Conservation (phyloP, 2,797 vertebrate species). For the Pagetopsis macropterus region DNA sequence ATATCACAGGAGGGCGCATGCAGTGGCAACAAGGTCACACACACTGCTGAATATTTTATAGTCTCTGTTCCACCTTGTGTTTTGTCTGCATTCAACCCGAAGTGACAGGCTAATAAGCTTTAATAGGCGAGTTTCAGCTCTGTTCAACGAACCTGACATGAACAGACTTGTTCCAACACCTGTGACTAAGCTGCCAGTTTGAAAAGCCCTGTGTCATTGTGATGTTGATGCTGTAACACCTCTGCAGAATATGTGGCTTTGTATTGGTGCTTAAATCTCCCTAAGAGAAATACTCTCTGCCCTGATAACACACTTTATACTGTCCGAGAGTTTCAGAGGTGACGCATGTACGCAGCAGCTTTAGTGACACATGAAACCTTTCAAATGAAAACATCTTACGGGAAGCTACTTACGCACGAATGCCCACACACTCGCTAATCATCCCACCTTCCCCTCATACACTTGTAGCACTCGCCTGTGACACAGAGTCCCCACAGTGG, state of each 20-base stretch:
- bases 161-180: conserved; percentile 72
- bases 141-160: conserved; percentile 58
- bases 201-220: conserved; percentile 59
- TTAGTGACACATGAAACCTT: conserved; percentile 77
- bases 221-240: conserved; percentile 25
- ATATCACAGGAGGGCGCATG: conserved; percentile 20
- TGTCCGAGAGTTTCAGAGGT: conserved; percentile 29
- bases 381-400: conserved; percentile 69
- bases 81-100: conserved; percentile 22
- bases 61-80: conserved; percentile 17
- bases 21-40: conserved; percentile 1
- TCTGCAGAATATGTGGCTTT: conserved; percentile 33
- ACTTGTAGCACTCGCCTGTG: conserved; percentile 40
- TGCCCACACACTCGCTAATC: conserved; percentile 68
- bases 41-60: conserved; percentile 4
- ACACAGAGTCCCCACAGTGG: conserved; percentile 56
- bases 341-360: conserved; percentile 67
- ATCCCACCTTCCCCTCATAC: conserved; percentile 58
- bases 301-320: conserved; percentile 12
- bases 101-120: conserved; percentile 52
- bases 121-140: conserved; percentile 40
- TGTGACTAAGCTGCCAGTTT: conserved; percentile 62
- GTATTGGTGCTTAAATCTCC: conserved; percentile 41
- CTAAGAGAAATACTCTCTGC: conserved; percentile 30
- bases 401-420: conserved; percentile 67